phyloP scores from a whole-genome alignment of 2,888 invertebrate species.

The Argyresthia goedartella region DNA sequence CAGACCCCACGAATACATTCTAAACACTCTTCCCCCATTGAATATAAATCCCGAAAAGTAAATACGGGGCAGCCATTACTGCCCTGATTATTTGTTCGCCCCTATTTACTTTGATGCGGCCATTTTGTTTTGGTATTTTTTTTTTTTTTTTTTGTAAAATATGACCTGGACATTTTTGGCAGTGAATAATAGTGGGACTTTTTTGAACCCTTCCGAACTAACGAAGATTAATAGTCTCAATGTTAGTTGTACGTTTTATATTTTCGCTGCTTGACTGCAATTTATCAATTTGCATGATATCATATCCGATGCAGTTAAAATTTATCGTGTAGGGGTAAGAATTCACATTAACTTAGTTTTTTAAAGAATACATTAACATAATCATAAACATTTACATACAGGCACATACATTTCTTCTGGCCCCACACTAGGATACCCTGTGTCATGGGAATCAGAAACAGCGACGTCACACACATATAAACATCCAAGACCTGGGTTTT shows the following conservation, averaged over 20 bases:
- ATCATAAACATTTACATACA: too few relatives aligned
- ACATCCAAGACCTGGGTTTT: too few relatives aligned
- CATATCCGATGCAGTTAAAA: too few relatives aligned
- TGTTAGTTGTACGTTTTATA: not conserved
- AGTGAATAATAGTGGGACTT: not conserved
- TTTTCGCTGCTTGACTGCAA: too few relatives aligned
- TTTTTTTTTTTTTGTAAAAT: not conserved
- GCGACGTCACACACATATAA: too few relatives aligned
- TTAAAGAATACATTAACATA: too few relatives aligned
- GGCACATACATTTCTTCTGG: too few relatives aligned
- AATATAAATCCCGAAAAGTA: constrained; percentile 64
- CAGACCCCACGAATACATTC: constrained; percentile 45
- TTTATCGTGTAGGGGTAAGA: too few relatives aligned
- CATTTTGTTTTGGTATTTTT: constrained; percentile 36
- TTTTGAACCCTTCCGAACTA: not conserved
- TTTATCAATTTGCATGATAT: too few relatives aligned
- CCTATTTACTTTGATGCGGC: constrained; percentile 34
- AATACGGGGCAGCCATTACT: constrained; percentile 63
- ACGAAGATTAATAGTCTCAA: not conserved
- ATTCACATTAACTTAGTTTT: too few relatives aligned
- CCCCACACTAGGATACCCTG: too few relatives aligned
- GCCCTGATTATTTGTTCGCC: constrained; percentile 61
- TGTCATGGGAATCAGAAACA: too few relatives aligned
- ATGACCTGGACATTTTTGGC: not conserved
- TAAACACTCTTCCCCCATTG: constrained; percentile 28